A percentile compares a stretch with the other conserved stretches of the same genome.
Conservation (phyloP, 2,888 invertebrate species). For the Noctua fimbriata region DNA sequence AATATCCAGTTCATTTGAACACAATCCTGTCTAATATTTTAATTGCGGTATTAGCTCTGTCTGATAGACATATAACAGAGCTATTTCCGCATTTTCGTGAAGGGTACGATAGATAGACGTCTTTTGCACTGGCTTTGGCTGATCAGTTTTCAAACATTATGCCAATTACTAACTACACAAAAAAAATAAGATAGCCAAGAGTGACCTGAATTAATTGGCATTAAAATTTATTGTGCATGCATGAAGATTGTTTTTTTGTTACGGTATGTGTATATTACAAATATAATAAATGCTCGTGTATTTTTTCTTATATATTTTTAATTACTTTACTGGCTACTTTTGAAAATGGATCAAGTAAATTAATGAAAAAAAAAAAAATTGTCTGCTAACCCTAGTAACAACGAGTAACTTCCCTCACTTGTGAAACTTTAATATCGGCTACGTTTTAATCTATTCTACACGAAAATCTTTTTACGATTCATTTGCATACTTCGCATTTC, state of each 20-base stretch:
- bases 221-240: too few relatives aligned
- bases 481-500: conserved; percentile 72
- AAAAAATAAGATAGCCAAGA: too few relatives aligned
- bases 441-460: conserved; percentile 70
- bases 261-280: too few relatives aligned
- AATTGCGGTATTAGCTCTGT: neutral
- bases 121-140: neutral
- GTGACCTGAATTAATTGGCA: too few relatives aligned
- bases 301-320: neutral
- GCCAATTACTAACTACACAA: too few relatives aligned
- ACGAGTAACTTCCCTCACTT: conserved; percentile 80
- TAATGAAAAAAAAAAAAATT: neutral
- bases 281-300: neutral
- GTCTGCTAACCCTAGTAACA: conserved; percentile 60
- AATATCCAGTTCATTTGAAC: neutral
- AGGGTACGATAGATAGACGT: too few relatives aligned
- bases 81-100: neutral
- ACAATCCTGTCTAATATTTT: neutral
- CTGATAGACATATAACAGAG: neutral
- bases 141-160: neutral
- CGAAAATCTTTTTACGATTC: conserved; percentile 69
- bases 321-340: neutral
- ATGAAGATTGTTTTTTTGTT: too few relatives aligned
- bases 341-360: neutral
- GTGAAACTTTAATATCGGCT: conserved; percentile 76